A percentile compares a stretch with the other conserved stretches of the same genome.
These are phyloP conservation scores for Chydorus sphaericus DNA, from an alignment of 2,888 invertebrate species.

Conservation along the genomic window DNA sequence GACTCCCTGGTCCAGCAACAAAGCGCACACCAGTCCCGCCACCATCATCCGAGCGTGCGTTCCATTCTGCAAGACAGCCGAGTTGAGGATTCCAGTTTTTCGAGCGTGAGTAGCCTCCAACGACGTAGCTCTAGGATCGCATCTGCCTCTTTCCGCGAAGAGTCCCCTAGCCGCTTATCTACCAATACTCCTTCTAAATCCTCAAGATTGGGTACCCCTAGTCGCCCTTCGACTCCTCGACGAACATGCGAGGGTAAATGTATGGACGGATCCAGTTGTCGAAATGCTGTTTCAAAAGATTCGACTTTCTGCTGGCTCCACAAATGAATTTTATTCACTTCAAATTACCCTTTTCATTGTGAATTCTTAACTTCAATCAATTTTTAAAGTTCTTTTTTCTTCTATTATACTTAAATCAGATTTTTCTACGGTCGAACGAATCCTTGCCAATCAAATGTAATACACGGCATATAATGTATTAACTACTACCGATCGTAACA, in stretches of 20 bases:
- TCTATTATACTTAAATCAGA: too few relatives aligned
- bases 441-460: too few relatives aligned
- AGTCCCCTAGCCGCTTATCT: not conserved
- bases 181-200: not conserved
- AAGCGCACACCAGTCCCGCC: too few relatives aligned
- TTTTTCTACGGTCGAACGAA: too few relatives aligned
- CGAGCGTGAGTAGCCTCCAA: not conserved
- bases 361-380: too few relatives aligned
- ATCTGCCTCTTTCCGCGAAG: not conserved
- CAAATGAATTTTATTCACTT: not conserved
- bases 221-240: not conserved
- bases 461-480: too few relatives aligned
- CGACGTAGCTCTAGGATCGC: not conserved
- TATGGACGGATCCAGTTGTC: not conserved
- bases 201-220: constrained; percentile 1
- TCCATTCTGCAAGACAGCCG: constrained; percentile 3
- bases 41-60: not conserved
- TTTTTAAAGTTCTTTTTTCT: too few relatives aligned
- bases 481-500: too few relatives aligned
- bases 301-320: constrained; percentile 2
- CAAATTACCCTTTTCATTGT: too few relatives aligned
- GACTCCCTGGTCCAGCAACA: not conserved
- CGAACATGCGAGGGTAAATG: not conserved
- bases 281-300: not conserved
- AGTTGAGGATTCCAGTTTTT: not conserved